Evolutionary conservation across 2,888 invertebrate species (phyloP).

Genomic region (Rotaria magnacalcarata): DNA sequence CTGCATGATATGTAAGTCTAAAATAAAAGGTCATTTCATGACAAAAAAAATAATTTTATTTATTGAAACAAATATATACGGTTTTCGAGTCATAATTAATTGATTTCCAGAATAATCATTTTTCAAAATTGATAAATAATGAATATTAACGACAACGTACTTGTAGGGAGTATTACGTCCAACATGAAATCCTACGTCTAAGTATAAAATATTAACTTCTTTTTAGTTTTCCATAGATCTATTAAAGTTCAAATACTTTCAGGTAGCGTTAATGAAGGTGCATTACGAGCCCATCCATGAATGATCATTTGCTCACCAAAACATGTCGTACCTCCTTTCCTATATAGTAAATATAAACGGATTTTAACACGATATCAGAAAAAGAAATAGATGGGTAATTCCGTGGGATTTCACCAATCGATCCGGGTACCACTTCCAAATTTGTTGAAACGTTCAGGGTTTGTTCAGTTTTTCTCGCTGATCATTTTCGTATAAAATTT

Average conservation of each 20-base stretch:
- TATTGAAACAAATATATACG: constrained; percentile 62
- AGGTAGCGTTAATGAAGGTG: constrained; percentile 38
- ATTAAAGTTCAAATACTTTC: neutral
- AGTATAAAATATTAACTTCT: neutral
- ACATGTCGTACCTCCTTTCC: constrained; percentile 35
- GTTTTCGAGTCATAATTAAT: constrained; percentile 71
- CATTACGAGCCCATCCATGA: constrained; percentile 45
- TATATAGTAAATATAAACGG: constrained; percentile 2
- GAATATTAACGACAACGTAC: constrained; percentile 87
- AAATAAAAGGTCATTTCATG: neutral
- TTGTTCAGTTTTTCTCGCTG: too few relatives aligned
- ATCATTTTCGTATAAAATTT: too few relatives aligned
- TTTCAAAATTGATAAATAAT: constrained; percentile 63
- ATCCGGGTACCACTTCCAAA: too few relatives aligned
- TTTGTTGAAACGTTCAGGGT: too few relatives aligned
- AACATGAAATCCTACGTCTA: constrained; percentile 78
- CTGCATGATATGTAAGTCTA: constrained; percentile 43
- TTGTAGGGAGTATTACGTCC: constrained; percentile 76
- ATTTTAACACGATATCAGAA: neutral
- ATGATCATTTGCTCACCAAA: constrained; percentile 28
- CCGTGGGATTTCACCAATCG: too few relatives aligned
- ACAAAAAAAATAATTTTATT: neutral
- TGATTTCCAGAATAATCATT: constrained; percentile 78
- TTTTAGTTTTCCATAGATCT: neutral
- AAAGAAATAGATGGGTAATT: neutral